Base-by-base conservation (phyloP, 1,140 invertebrate genomes). In the Lepidurus packardi region DNA sequence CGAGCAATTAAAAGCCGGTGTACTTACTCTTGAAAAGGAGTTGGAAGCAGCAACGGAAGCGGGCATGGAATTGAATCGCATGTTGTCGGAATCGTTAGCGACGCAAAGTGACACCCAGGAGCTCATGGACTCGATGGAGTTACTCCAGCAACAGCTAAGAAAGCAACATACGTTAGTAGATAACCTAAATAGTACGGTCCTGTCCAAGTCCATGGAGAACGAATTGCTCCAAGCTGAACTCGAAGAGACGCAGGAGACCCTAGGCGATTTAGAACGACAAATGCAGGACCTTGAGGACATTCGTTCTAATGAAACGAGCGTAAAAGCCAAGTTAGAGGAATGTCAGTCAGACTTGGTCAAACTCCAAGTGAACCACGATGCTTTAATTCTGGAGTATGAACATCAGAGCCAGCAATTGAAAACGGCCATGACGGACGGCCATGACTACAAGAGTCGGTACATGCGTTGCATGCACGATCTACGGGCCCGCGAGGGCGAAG, bases 31-130 rank as follows among this genome's bases (percentile, higher is more conserved):
- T 73, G 82, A 85, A 73, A 85, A 86, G 80, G 84, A 85, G 81
- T 81, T 86, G 43, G 82, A 85, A 43, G 84, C 83, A 76, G 85
- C 86, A 74, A 82, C 84, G 43, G 85, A 87, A 75, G 82, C 83
- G 44, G 83, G 85, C 25, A 80, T 84, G 75, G 86, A 87, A 79
- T 80, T 86, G 79, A 85, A 86, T 82, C 82, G 83, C 80, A 81
- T 90, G 87, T 82, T 92, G 16, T 86, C 88, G 2, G 90, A 92
- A 82, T 86, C 91, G 79, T 84, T 92, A 75, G 81, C 83, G 11
- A 82, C 84, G 25, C 83, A 87, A 83, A 85, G 82, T 79, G 83
- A 85, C 53, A 83, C 85, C 25, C 82, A 85, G 74, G 81, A 83
- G 11, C 80, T 86, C 42, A 82, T 84, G 43, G 81, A 83, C 25